A percentile compares a stretch with the other conserved stretches of the same genome.
These are phyloP conservation scores for Phocoena phocoena DNA, from an alignment of 2,113 vertebrate species.

Conservation along the genomic window DNA sequence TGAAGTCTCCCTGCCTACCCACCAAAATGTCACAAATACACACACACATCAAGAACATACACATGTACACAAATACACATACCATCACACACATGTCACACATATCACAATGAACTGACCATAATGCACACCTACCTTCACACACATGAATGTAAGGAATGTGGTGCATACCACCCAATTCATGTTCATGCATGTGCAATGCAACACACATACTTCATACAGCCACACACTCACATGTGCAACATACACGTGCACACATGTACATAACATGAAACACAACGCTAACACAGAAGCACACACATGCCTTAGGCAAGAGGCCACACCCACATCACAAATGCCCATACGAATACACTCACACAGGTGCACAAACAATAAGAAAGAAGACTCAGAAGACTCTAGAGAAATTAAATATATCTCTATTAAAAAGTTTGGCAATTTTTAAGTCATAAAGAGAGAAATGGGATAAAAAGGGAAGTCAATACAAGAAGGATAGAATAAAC, in stretches of 20 bases:
- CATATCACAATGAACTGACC: not conserved
- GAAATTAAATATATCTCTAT: not conserved
- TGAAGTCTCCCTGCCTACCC: not conserved
- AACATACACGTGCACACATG: no score
- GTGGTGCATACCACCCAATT: not conserved
- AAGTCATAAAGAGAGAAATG: not conserved
- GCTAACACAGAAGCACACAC: not conserved
- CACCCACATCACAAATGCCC: not conserved
- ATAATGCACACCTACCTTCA: not conserved
- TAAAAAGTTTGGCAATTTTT: not conserved
- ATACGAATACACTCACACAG: not conserved
- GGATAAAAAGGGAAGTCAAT: not conserved
- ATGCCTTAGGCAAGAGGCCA: not conserved
- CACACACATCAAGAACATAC: not conserved
- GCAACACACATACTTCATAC: not conserved
- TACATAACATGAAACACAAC: not conserved
- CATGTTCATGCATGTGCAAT: no score
- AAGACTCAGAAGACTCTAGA: not conserved
- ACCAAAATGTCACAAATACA: not conserved
- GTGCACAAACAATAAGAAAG: not conserved
- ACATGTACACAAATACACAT: rapidly evolving
- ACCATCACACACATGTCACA: not conserved
- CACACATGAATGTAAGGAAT: not conserved
- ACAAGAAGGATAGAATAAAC: no score
- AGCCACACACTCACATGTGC: not conserved